A percentile compares a stretch with the other conserved stretches of the same genome.
Conservation (phyloP, 2,888 invertebrate species). For the Apotomis capreana region DNA sequence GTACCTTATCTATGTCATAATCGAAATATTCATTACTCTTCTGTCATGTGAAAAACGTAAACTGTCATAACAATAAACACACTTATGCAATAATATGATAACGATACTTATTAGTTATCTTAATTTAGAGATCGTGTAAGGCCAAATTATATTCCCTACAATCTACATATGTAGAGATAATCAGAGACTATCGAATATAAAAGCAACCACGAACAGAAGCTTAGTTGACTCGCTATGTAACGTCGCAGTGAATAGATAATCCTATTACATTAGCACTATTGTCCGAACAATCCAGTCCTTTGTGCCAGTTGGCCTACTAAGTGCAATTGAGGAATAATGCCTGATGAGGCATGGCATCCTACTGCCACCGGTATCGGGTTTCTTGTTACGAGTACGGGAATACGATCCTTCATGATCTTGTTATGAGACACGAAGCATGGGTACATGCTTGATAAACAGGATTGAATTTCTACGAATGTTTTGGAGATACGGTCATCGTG, state of each 20-base stretch:
- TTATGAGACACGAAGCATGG: slow-evolving; percentile 27
- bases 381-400: slow-evolving; percentile 28
- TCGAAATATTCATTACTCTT: no score
- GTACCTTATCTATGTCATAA: no score
- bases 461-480: slow-evolving; percentile 19
- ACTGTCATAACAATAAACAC: no score
- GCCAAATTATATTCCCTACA: no score
- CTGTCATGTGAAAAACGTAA: no score
- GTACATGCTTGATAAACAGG: slow-evolving; percentile 15
- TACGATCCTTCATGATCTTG: slow-evolving; percentile 29
- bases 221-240: neutral
- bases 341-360: slow-evolving; percentile 29
- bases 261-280: slow-evolving; percentile 28
- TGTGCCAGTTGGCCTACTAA: slow-evolving; percentile 37
- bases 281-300: slow-evolving; percentile 21
- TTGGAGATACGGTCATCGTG: neutral
- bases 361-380: slow-evolving; percentile 29
- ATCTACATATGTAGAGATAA: no score
- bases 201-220: no score
- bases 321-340: slow-evolving; percentile 33
- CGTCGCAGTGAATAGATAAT: slow-evolving; percentile 25
- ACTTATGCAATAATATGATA: no score
- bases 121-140: no score
- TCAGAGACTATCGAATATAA: no score
- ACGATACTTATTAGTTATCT: no score